These are phyloP conservation scores for Archilochus colubris DNA, from an alignment of 2,113 vertebrate genomes.

Conservation along the genomic window DNA sequence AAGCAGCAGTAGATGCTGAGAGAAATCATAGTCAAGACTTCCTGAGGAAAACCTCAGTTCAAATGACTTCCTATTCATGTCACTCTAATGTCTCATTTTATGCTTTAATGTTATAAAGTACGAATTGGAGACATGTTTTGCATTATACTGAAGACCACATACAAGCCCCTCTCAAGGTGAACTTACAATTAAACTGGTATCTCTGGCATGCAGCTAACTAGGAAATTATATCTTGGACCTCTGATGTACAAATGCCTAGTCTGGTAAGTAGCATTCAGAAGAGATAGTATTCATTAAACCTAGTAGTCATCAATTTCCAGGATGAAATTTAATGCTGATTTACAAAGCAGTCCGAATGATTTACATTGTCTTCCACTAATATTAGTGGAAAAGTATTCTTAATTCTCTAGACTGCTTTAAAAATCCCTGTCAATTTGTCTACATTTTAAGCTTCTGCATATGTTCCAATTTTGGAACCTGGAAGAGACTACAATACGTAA, in stretches of 20 bases:
- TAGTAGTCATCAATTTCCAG: neutral
- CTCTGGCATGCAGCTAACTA: neutral
- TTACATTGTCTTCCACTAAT: slow-evolving; percentile 16
- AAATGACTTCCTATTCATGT: neutral
- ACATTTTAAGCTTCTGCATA: neutral
- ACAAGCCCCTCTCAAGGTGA: neutral
- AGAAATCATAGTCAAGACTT: neutral
- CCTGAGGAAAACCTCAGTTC: neutral
- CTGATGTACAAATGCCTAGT: neutral
- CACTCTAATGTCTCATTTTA: neutral
- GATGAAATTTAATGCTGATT: neutral
- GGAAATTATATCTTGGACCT: neutral
- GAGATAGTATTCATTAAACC: neutral
- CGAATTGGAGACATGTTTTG: neutral
- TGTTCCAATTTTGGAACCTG: slow-evolving; percentile 10
- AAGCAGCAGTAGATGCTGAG: neutral
- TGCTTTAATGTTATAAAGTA: neutral
- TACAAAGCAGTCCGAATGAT: neutral
- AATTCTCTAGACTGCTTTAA: slow-evolving; percentile 20
- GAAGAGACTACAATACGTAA: neutral
- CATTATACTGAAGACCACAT: neutral
- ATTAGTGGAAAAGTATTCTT: neutral
- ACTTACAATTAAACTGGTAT: neutral
- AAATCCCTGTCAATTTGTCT: neutral
- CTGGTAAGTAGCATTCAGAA: neutral